These are phyloP conservation scores for Cercopithecus hamlyni DNA, from an alignment of 2,797 vertebrate genomes.

Conservation along the genomic window DNA sequence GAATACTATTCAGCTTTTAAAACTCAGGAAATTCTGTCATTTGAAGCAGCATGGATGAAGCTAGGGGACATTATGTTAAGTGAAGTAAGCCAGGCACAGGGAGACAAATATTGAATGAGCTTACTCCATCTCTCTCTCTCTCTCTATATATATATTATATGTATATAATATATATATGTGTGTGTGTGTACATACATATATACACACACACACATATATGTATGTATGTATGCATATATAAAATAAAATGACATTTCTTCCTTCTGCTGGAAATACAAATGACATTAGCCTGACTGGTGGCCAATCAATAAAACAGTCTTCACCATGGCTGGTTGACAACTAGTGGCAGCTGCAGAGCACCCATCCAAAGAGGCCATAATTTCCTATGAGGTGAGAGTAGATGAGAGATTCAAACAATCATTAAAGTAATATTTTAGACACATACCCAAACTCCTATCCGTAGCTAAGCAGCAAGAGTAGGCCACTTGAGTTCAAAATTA, in stretches of 20 bases:
- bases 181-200: too few species aligned
- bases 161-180: too few species aligned
- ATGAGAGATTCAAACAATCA: slow-evolving; percentile 56
- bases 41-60: not conserved
- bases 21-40: not conserved
- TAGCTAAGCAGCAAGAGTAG: slow-evolving; percentile 43
- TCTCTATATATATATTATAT: too few species aligned
- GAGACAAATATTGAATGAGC: not conserved
- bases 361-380: not conserved
- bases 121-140: not conserved
- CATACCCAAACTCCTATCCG: slow-evolving; percentile 4
- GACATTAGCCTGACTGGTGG: slow-evolving; percentile 1
- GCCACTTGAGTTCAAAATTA: slow-evolving; percentile 53
- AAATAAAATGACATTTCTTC: slow-evolving; percentile 21
- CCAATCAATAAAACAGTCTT: slow-evolving; percentile 21
- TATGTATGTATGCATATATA: not conserved
- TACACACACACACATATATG: too few species aligned
- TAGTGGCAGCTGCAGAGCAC: slow-evolving; percentile 2
- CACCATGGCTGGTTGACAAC: not conserved
- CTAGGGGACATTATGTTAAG: not conserved
- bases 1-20: not conserved
- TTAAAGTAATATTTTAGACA: slow-evolving; percentile 36
- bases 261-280: slow-evolving; percentile 15
- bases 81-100: not conserved
- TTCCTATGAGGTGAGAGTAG: slow-evolving; percentile 1